Evolutionary conservation across 2,888 invertebrate species (phyloP), one percentile per base, ranked within the genome.

Genomic region (Automeris io): DNA sequence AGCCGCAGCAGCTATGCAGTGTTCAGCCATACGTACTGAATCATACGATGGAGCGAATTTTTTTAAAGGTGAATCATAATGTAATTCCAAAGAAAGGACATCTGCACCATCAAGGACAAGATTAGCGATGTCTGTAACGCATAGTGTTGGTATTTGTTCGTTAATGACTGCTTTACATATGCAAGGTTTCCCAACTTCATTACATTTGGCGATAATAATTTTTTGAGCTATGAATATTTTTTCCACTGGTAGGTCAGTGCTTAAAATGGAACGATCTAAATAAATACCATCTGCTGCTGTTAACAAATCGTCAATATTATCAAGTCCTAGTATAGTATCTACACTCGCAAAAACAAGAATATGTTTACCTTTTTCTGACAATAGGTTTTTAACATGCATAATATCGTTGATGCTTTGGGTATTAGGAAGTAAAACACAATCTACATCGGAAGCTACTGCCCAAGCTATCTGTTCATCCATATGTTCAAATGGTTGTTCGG

Each of bases 21-120:
- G 92, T 46, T 95, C 85, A 7, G 85, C 82, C 76, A 80, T 81
- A 39, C 71, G 72, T 7, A 79, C 56, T 2, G 70, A 46, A 43
- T 83, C 82, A 45, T 60, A 68, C n/a, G 60, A 52, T 3, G 70
- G 63, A 3, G 71, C 54, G 45, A 70, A 53, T 49, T 78, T 85
- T 37, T 69, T 74, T 23, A 82, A 47, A 0, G 83, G 83, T 6
- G 81, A 79, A 56, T 82, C 76, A 44, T 80, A 85, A 48, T 81
- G 70, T 18, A 85, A 90, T 64, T 97, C 88, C 89, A 97, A 91
- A 75, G 90, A 89, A 36, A 97, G 91, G 55, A 95, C 95, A 72
- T 97, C 97, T 25, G 92, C 93, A 3, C 97, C 97, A 74, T 97
- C 97, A 13, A 96, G 81, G 26, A 98, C 91, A 7, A 96, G 92